Evolutionary conservation across 2,888 invertebrate genomes (phyloP).

Genomic region (Agrochola macilenta): DNA sequence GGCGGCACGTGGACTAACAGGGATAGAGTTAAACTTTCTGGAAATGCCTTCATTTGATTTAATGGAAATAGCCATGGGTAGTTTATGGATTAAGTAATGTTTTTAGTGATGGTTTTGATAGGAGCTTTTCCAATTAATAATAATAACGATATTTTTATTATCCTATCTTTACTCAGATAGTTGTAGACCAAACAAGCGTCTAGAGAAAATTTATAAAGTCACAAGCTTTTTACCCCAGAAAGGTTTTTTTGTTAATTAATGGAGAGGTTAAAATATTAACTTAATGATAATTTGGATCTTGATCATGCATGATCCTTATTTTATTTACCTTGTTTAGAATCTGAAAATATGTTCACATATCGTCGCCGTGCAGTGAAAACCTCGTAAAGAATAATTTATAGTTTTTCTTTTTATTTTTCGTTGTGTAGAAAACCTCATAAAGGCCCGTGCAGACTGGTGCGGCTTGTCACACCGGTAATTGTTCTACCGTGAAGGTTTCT

Average conservation of each 20-base stretch:
- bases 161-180: not conserved
- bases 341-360: not conserved
- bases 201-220: not conserved
- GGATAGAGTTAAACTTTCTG: slow-evolving; percentile 60
- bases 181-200: not conserved
- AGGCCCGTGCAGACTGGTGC: too few relatives aligned
- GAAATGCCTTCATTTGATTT: slow-evolving; percentile 61
- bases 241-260: too few relatives aligned
- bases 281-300: not conserved
- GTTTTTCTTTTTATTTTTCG: too few relatives aligned
- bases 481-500: too few relatives aligned
- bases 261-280: not conserved
- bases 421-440: too few relatives aligned
- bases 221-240: not conserved
- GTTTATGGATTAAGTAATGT: not conserved
- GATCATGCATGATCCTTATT: too few relatives aligned
- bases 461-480: too few relatives aligned
- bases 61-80: slow-evolving; percentile 14
- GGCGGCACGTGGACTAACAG: slow-evolving; percentile 61
- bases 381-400: too few relatives aligned
- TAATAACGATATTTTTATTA: not conserved
- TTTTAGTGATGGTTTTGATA: slow-evolving; percentile 1
- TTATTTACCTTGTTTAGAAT: not conserved
- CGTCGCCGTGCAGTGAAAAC: too few relatives aligned
- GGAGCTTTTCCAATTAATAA: not conserved